These are phyloP conservation scores for Macrophya annulata DNA, from an alignment of 2,888 invertebrate genomes.

Conservation along the genomic window DNA sequence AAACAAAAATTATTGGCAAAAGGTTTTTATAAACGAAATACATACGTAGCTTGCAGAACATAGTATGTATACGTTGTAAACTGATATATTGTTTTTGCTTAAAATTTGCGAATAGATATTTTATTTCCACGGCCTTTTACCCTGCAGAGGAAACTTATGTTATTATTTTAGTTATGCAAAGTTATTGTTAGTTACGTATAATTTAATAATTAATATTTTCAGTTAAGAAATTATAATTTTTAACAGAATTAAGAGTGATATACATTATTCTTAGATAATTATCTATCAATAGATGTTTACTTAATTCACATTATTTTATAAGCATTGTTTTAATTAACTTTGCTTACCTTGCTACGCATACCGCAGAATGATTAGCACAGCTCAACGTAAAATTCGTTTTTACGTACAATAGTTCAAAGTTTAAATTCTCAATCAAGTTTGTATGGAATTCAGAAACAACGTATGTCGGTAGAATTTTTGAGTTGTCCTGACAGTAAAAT, in stretches of 20 bases:
- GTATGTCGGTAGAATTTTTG: not conserved
- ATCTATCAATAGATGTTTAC: conserved; percentile 57
- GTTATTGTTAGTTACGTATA: conserved; percentile 34
- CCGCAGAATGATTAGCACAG: conserved; percentile 24
- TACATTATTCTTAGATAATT: conserved; percentile 57
- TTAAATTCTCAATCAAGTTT: not conserved
- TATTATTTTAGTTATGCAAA: conserved; percentile 12
- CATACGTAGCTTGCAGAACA: not conserved
- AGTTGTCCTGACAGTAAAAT: not conserved
- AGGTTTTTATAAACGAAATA: conserved; percentile 10
- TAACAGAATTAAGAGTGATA: conserved; percentile 37
- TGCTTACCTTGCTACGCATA: conserved; percentile 8
- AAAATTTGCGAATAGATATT: not conserved
- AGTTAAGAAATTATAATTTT: conserved; percentile 44
- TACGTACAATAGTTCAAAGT: not conserved
- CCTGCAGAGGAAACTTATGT: conserved; percentile 29
- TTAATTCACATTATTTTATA: conserved; percentile 52
- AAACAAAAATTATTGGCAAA: conserved; percentile 52
- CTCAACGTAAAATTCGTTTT: conserved; percentile 7
- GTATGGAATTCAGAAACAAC: conserved; percentile 3
- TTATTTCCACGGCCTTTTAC: conserved; percentile 20
- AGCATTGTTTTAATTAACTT: conserved; percentile 34
- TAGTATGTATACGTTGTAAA: conserved; percentile 10
- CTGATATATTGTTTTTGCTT: conserved; percentile 21
- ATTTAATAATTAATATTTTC: conserved; percentile 49